phyloP scores from a whole-genome alignment of 1,140 invertebrate genomes.

The Drosophila lowei region DNA sequence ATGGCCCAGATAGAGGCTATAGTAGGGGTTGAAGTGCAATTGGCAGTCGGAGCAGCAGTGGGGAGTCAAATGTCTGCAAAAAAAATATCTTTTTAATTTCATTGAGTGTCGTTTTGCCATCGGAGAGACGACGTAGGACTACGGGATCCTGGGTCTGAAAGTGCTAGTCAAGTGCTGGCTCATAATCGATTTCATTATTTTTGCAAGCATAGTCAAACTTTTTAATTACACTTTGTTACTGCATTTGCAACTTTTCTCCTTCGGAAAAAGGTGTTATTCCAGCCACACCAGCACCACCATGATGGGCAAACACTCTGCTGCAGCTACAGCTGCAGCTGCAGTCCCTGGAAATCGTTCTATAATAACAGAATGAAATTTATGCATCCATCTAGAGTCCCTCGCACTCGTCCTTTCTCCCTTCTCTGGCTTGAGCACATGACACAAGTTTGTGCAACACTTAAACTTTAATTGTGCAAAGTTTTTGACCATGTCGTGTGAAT shows the following conservation, averaged over 20 bases:
- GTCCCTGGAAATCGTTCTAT: conserved; percentile 36
- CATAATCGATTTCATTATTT: conserved; percentile 77
- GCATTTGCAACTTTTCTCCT: conserved; percentile 49
- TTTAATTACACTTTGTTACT: conserved; percentile 75
- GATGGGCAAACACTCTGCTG: conserved; percentile 37
- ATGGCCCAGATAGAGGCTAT: conserved; percentile 18
- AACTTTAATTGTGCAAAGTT: conserved; percentile 80
- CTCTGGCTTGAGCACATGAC: conserved; percentile 44
- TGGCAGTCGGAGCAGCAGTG: conserved; percentile 43
- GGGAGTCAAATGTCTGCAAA: conserved; percentile 28
- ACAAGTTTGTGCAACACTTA: conserved; percentile 79
- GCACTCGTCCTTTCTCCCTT: not conserved
- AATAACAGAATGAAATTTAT: conserved; percentile 74
- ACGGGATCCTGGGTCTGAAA: not conserved
- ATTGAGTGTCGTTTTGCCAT: conserved; percentile 36
- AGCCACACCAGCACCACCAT: conserved; percentile 14
- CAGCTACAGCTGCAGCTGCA: conserved; percentile 5
- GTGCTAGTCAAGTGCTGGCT: conserved; percentile 19
- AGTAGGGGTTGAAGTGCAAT: conserved; percentile 40
- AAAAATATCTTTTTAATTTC: conserved; percentile 64
- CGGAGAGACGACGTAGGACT: not conserved
- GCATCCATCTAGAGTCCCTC: conserved; percentile 37
- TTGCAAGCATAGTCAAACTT: conserved; percentile 62
- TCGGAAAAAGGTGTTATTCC: conserved; percentile 57
- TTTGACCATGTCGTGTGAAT: conserved; percentile 71